A percentile compares a stretch with the other conserved stretches of the same genome.
These are phyloP conservation scores for Anaspis maculata DNA, from an alignment of 2,888 invertebrate genomes.

Conservation along the genomic window DNA sequence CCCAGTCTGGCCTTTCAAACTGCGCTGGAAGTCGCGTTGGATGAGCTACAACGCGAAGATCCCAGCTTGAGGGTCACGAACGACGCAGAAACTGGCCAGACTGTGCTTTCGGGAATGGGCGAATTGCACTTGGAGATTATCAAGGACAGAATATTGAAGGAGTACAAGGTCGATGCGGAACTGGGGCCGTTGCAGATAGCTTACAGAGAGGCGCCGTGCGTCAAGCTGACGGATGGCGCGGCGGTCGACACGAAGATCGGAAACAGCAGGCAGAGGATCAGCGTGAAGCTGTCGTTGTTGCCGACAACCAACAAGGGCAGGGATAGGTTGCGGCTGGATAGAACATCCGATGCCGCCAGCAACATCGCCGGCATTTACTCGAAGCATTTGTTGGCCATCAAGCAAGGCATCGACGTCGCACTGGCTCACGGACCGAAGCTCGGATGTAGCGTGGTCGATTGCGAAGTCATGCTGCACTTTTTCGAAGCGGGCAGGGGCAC, in stretches of 20 bases:
- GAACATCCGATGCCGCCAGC: constrained; percentile 56
- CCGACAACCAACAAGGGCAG: constrained; percentile 36
- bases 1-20: constrained; percentile 68
- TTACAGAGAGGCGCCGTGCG: constrained; percentile 69
- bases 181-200: constrained; percentile 83
- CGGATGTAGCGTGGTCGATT: constrained; percentile 70
- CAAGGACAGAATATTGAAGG: constrained; percentile 75
- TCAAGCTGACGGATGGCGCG: constrained; percentile 42
- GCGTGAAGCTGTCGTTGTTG: constrained; percentile 54
- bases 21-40: constrained; percentile 71
- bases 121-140: constrained; percentile 94
- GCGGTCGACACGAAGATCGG: constrained; percentile 58
- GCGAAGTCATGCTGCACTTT: constrained; percentile 68
- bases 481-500: constrained; percentile 67
- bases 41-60: constrained; percentile 79
- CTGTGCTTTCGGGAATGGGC: constrained; percentile 87
- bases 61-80: constrained; percentile 74
- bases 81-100: constrained; percentile 79
- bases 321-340: constrained; percentile 51
- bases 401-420: constrained; percentile 62
- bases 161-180: constrained; percentile 86
- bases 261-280: constrained; percentile 51
- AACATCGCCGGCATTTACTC: constrained; percentile 60
- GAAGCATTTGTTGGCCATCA: constrained; percentile 59
- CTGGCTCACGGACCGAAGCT: constrained; percentile 76